Conservation (phyloP, 2,113 vertebrate species). For the Ailuropoda melanoleuca region DNA sequence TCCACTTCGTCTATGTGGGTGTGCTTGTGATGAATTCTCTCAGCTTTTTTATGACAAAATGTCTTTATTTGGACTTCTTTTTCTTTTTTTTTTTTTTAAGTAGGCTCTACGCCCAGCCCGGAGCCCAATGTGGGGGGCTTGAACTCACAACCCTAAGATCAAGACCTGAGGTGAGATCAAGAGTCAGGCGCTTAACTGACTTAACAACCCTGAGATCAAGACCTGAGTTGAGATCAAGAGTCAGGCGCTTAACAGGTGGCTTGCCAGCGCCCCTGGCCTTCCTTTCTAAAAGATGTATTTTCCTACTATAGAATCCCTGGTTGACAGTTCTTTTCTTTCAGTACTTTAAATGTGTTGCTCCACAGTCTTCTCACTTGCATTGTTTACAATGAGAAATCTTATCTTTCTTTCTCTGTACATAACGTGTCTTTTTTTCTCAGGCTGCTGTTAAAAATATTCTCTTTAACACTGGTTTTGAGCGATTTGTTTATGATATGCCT, state of each 20-base stretch:
- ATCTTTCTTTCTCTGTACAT: background rate
- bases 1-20: background rate
- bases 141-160: background rate
- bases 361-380: background rate
- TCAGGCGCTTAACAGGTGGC: background rate
- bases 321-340: background rate
- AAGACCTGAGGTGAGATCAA: background rate
- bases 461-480: background rate
- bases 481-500: background rate
- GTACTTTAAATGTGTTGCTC: background rate
- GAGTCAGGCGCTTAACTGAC: background rate
- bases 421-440: background rate
- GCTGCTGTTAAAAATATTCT: background rate
- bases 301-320: background rate
- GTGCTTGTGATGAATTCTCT: background rate
- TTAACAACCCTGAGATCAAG: no score
- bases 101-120: background rate
- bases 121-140: background rate
- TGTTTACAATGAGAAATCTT: background rate
- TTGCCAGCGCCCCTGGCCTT: background rate
- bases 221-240: background rate
- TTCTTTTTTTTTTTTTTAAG: background rate
- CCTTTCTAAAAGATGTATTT: background rate
- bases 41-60: background rate
- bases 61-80: background rate